Evolutionary conservation across 2,113 vertebrate species (phyloP).

Genomic region (Ptilorrhoa leucosticta): DNA sequence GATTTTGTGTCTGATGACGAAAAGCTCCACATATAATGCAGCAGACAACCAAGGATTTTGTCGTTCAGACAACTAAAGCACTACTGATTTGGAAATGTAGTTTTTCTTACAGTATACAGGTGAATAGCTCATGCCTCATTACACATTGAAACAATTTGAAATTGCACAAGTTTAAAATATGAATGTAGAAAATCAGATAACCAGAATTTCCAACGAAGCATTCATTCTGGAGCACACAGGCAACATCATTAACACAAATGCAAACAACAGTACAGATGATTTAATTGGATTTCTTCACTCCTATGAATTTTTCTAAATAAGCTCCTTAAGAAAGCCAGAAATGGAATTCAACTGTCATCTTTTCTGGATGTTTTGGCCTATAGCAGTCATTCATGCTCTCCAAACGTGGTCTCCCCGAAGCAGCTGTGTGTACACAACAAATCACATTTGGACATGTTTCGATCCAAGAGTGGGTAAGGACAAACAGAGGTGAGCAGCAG

Average conservation of each 20-base stretch:
- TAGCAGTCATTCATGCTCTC: background rate
- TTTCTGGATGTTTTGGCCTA: background rate
- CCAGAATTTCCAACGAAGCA: background rate
- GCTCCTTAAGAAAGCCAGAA: background rate
- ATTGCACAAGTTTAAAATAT: background rate
- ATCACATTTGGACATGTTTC: background rate
- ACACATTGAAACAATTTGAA: background rate
- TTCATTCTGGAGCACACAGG: background rate
- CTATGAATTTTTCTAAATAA: background rate
- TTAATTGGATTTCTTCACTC: background rate
- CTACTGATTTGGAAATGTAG: background rate
- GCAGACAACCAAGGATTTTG: background rate
- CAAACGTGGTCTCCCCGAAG: background rate
- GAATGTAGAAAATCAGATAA: background rate
- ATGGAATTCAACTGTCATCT: background rate
- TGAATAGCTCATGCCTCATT: background rate
- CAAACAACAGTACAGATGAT: background rate
- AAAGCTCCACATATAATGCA: background rate
- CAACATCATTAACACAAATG: background rate
- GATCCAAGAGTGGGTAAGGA: slow-evolving; percentile 8
- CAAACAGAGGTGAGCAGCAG: slow-evolving; percentile 49
- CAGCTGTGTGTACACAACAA: slow-evolving; percentile 17
- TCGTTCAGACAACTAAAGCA: background rate
- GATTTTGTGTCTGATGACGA: background rate
- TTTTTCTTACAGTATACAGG: background rate